A percentile compares a stretch with the other conserved stretches of the same genome.
These are phyloP conservation scores for Octopus sinensis DNA, from an alignment of 1,140 invertebrate species.

Conservation along the genomic window DNA sequence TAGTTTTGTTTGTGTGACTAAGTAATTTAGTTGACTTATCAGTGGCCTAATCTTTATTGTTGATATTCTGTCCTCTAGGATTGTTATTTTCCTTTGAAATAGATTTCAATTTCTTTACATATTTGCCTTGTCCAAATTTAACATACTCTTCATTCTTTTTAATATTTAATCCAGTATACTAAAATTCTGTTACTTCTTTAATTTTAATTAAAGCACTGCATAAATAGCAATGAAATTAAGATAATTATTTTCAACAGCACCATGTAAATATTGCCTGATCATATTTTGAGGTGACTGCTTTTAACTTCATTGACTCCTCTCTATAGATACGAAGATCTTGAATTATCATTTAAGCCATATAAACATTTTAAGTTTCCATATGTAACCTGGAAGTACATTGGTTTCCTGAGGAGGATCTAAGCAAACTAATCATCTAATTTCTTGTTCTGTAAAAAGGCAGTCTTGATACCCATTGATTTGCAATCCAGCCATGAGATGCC, in stretches of 20 bases:
- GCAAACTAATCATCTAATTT: conserved; percentile 23
- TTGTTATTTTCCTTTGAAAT: no score
- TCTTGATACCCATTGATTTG: conserved; percentile 1
- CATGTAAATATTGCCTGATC: conserved; percentile 20
- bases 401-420: conserved; percentile 25
- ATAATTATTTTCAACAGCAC: neutral
- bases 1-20: no score
- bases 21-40: no score
- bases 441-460: conserved; percentile 24
- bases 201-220: neutral
- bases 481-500: neutral
- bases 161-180: no score
- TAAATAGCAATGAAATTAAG: conserved; percentile 20
- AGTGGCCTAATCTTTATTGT: no score
- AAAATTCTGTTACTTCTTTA: no score
- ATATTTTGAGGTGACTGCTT: conserved; percentile 19
- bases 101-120: no score
- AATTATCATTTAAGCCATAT: conserved; percentile 30
- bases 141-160: no score
- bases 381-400: neutral
- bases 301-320: conserved; percentile 22
- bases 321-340: conserved; percentile 25
- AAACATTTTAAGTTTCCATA: conserved; percentile 32
- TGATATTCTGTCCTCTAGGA: no score
- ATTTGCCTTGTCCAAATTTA: no score